Base-by-base conservation (phyloP, 2,797 vertebrate species). In the Ataeniobius toweri region DNA sequence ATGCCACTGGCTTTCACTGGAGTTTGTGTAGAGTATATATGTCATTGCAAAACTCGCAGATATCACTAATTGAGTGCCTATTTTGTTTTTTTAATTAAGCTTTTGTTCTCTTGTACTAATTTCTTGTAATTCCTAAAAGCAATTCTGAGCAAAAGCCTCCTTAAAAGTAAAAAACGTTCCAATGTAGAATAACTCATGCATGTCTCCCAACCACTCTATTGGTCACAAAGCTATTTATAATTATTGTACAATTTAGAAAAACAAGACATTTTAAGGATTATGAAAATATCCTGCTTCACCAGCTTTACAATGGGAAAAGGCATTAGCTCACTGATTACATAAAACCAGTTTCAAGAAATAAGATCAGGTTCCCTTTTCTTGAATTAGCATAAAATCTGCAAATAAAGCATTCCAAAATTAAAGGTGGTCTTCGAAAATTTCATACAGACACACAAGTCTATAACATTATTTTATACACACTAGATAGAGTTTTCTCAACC, bases 181-280 rank as follows among this genome's bases (percentile, higher is more conserved):
- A 84, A 83, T 63, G 73, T 80, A 83, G 88, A 85, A 89, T 86
- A 88, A 88, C 80, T 89, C 93, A 93, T 94, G 94, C 92, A 91
- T 85, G 82, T 88, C 79, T 88, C 85, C 81, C 84, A 85, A 87
- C 88, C 92, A 91, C 86, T 90, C 88, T 80, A 80, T 84, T 69
- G 6, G 85, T 89, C 91, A 88, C 85, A 90, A 92, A 92, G 84
- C 84, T 94, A 94, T 95, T 94, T 92, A 95, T 95, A 94, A 93
- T 94, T 94, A 94, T 90, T 94, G 76, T 93, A 95, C 94, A 95
- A 87, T 91, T 92, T 92, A 92, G 90, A 92, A 94, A 95, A 95
- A 93, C 88, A 92, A 95, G 91, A 94, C 85, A 88, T 91, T 89
- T 86, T 84, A 92, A 89, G 86, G 74, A 88, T 86, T 94, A 92